Evolutionary conservation across 2,113 vertebrate species (phyloP).

Genomic region (Pedetes capensis): DNA sequence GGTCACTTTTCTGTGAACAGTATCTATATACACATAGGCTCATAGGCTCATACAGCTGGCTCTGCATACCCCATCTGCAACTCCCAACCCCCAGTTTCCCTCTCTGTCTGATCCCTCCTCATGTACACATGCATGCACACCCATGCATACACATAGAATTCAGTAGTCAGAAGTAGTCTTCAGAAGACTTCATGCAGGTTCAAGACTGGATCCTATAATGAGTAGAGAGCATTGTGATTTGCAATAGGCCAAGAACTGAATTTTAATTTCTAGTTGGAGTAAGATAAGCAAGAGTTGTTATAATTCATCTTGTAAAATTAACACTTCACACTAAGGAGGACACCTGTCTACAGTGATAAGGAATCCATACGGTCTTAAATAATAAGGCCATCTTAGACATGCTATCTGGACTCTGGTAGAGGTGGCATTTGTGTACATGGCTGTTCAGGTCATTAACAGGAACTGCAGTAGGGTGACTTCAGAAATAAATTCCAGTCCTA

Average conservation of each 20-base stretch:
- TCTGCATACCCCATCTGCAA: not conserved
- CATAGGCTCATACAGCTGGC: not conserved
- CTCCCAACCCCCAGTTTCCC: fast-evolving
- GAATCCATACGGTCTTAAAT: not conserved
- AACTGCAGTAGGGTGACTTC: not conserved
- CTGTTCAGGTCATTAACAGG: not conserved
- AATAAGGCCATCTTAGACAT: not conserved
- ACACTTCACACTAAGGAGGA: not conserved
- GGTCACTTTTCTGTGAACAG: not conserved
- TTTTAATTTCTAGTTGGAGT: slow-evolving; percentile 22
- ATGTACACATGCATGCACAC: not conserved
- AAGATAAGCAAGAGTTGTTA: not conserved
- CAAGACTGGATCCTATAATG: not conserved
- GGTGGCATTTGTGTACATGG: not conserved
- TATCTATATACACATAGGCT: not conserved
- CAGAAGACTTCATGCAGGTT: not conserved
- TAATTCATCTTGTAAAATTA: not conserved
- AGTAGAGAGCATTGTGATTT: not conserved
- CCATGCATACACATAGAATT: not conserved
- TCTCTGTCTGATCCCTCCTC: not conserved
- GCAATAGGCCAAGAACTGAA: not conserved
- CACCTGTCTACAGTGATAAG: not conserved
- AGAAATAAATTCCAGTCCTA: not conserved
- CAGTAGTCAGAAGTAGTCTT: slow-evolving; percentile 17
- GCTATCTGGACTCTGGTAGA: not conserved